Percentiles rank a stretch among this genome's conserved stretches.
phyloP scores from a whole-genome alignment of 2,113 vertebrate species.

The Thalassarche chlororhynchos region DNA sequence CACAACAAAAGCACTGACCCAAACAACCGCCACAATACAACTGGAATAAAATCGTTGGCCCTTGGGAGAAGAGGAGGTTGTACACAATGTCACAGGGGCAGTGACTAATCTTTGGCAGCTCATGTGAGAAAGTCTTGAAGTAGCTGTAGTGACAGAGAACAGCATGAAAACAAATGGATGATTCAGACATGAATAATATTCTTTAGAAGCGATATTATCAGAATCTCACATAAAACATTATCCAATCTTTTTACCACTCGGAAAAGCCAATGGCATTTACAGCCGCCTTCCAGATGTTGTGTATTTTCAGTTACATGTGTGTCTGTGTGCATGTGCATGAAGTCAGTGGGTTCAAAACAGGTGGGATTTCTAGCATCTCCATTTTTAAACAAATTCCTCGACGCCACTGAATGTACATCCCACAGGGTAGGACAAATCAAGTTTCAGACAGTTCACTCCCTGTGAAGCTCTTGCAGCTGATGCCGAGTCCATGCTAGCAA shows the following conservation, averaged over 20 bases:
- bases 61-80: not conserved
- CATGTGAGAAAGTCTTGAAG: constrained; percentile 57
- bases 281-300: not conserved
- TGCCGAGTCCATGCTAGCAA: accelerated
- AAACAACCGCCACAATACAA: not conserved
- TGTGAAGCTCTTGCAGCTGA: not conserved
- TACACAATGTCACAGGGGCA: not conserved
- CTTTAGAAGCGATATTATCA: constrained; percentile 36
- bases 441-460: not conserved
- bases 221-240: constrained; percentile 8
- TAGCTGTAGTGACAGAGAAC: constrained; percentile 34
- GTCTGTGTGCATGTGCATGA: not conserved
- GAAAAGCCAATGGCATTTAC: constrained; percentile 1
- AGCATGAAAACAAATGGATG: constrained; percentile 59
- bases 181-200: constrained; percentile 16
- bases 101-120: constrained; percentile 63
- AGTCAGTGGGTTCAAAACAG: not conserved
- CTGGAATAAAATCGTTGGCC: not conserved
- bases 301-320: not conserved
- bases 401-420: not conserved
- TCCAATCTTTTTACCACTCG: not conserved
- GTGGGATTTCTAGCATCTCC: not conserved
- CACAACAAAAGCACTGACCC: constrained; percentile 33
- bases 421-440: not conserved
- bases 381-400: not conserved